Conservation (phyloP, 2,888 invertebrate species). For the Anarsia innoxiella region DNA sequence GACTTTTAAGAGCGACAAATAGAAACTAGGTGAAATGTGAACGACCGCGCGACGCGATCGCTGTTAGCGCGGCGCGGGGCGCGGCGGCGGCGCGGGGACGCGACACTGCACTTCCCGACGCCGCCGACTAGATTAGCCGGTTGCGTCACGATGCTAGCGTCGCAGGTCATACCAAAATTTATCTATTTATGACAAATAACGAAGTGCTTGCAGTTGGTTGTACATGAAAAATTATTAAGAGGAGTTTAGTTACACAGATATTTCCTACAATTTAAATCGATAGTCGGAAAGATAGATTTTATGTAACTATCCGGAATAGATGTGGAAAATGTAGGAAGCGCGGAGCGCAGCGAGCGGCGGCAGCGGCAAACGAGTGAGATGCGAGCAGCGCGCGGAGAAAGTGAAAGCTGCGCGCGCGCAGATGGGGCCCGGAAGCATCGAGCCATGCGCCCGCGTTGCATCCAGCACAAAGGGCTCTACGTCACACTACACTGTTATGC, state of each 20-base stretch:
- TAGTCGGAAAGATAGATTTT: slow-evolving; percentile 26
- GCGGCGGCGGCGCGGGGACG: slow-evolving; percentile 67
- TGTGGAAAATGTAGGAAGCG: slow-evolving; percentile 54
- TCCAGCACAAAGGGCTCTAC: slow-evolving; percentile 43
- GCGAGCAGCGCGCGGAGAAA: slow-evolving; percentile 60
- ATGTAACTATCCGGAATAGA: slow-evolving; percentile 46
- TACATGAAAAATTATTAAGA: no score
- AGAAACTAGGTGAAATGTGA: slow-evolving; percentile 75
- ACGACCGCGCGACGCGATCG: slow-evolving; percentile 66
- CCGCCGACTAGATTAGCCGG: slow-evolving; percentile 73
- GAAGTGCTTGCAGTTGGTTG: no score
- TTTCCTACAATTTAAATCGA: no score
- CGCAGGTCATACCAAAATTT: slow-evolving; percentile 39
- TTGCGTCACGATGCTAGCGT: slow-evolving; percentile 67
- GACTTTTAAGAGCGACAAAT: slow-evolving; percentile 61
- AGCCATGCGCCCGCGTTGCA: slow-evolving; percentile 34
- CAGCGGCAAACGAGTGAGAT: slow-evolving; percentile 47
- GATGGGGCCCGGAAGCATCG: slow-evolving; percentile 67
- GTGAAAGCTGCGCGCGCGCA: slow-evolving; percentile 69
- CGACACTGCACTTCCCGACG: slow-evolving; percentile 76
- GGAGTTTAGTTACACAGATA: no score
- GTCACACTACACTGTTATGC: neutral
- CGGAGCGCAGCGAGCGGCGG: slow-evolving; percentile 21
- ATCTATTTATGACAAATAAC: slow-evolving; percentile 27
- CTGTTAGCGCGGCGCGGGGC: slow-evolving; percentile 61